A percentile compares a stretch with the other conserved stretches of the same genome.
Conservation (phyloP, 2,797 vertebrate genomes). For the Peromyscus nudipes region DNA sequence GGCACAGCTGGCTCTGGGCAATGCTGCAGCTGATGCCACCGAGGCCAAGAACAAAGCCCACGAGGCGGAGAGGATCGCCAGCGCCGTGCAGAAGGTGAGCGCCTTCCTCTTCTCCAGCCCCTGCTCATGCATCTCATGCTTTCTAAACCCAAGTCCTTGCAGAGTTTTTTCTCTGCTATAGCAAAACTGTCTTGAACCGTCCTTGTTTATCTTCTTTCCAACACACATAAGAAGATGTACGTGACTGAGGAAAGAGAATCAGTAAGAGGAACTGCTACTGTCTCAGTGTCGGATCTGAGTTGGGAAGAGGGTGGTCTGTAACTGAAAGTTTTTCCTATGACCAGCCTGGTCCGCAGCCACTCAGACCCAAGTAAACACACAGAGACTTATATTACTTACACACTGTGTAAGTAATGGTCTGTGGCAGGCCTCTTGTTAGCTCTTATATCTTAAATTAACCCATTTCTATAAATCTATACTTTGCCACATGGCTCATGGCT, state of each 20-base stretch:
- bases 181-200: neutral
- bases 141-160: neutral
- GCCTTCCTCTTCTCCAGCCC: fast-evolving
- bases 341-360: too few relatives aligned
- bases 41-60: constrained; percentile 96
- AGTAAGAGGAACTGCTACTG: neutral
- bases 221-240: neutral
- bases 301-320: neutral
- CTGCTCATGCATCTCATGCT: fast-evolving
- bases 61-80: constrained; percentile 94
- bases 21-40: constrained; percentile 92
- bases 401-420: too few relatives aligned
- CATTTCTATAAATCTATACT: too few relatives aligned
- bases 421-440: too few relatives aligned
- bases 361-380: too few relatives aligned
- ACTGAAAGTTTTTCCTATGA: too few relatives aligned
- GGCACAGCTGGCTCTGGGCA: constrained; percentile 93
- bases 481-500: too few relatives aligned
- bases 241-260: neutral
- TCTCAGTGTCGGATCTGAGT: neutral
- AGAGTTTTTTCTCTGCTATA: neutral
- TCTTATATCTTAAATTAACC: too few relatives aligned
- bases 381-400: too few relatives aligned
- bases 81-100: constrained; percentile 93
- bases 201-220: neutral